phyloP scores from a whole-genome alignment of 2,797 vertebrate species.

The Oryzias sinensis region DNA sequence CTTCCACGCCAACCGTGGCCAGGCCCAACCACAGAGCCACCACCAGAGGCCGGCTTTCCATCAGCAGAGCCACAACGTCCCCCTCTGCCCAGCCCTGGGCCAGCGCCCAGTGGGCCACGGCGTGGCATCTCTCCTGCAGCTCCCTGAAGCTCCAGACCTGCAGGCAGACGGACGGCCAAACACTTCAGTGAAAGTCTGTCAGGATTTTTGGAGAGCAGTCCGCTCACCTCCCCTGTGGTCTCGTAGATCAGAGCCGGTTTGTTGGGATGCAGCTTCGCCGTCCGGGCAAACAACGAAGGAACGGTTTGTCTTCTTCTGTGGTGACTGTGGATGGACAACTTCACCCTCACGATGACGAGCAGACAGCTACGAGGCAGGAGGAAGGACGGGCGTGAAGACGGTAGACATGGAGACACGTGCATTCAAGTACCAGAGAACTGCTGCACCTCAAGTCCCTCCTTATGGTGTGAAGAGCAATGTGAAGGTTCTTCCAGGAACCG shows the following conservation, averaged over 20 bases:
- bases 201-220: not conserved
- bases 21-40: constrained; percentile 87
- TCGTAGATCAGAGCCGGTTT: constrained; percentile 84
- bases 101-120: constrained; percentile 79
- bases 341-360: constrained; percentile 77
- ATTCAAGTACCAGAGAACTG: constrained; percentile 45
- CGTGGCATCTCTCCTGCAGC: constrained; percentile 78
- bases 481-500: constrained; percentile 76
- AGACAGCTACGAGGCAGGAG: constrained; percentile 74
- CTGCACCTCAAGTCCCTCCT: constrained; percentile 84
- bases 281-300: constrained; percentile 79
- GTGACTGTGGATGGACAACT: constrained; percentile 67
- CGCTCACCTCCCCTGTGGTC: constrained; percentile 69
- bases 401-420: constrained; percentile 7
- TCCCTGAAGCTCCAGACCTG: constrained; percentile 81
- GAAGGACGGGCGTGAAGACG: not conserved
- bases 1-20: constrained; percentile 83
- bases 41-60: constrained; percentile 81
- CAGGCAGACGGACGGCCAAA: not conserved
- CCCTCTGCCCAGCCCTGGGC: constrained; percentile 76
- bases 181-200: not conserved
- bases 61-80: constrained; percentile 83
- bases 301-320: constrained; percentile 71
- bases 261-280: constrained; percentile 71
- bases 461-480: constrained; percentile 75